Percentiles rank a stretch among this genome's conserved stretches.
phyloP scores from a whole-genome alignment of 2,797 vertebrate genomes.

The Peromyscus eremicus region DNA sequence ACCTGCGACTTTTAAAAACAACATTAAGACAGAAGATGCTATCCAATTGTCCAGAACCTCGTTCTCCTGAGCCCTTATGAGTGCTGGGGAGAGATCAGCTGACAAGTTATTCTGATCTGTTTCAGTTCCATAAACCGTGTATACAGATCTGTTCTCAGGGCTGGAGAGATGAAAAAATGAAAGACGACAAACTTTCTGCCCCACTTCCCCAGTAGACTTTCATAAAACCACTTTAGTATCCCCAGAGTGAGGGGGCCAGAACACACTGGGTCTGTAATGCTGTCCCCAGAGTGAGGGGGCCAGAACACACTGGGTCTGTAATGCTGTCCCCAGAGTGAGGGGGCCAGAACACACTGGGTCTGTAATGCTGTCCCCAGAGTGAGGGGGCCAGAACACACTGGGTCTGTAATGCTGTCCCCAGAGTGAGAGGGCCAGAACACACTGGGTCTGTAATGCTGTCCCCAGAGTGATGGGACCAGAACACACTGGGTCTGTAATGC shows the following conservation, averaged over 20 bases:
- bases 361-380: not conserved
- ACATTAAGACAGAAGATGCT: slow-evolving; percentile 73
- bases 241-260: not conserved
- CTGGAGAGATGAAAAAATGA: not conserved
- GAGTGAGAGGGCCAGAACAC: not conserved
- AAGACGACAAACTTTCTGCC: not conserved
- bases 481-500: too few species aligned
- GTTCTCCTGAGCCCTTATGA: slow-evolving; percentile 47
- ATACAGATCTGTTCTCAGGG: slow-evolving; percentile 68
- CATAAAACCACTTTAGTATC: not conserved
- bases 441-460: too few species aligned
- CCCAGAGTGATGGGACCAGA: too few species aligned
- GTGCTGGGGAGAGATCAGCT: slow-evolving; percentile 55
- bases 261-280: not conserved
- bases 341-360: not conserved
- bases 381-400: not conserved
- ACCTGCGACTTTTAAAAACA: slow-evolving; percentile 73
- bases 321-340: not conserved
- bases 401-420: too few species aligned
- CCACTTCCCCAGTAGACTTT: not conserved
- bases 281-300: too few species aligned
- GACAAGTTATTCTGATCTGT: slow-evolving; percentile 70
- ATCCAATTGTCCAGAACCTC: slow-evolving; percentile 63
- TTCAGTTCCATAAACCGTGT: slow-evolving; percentile 69
- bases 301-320: not conserved